These are phyloP conservation scores for Hoplodrina blanda DNA, from an alignment of 2,888 invertebrate species.

Conservation along the genomic window DNA sequence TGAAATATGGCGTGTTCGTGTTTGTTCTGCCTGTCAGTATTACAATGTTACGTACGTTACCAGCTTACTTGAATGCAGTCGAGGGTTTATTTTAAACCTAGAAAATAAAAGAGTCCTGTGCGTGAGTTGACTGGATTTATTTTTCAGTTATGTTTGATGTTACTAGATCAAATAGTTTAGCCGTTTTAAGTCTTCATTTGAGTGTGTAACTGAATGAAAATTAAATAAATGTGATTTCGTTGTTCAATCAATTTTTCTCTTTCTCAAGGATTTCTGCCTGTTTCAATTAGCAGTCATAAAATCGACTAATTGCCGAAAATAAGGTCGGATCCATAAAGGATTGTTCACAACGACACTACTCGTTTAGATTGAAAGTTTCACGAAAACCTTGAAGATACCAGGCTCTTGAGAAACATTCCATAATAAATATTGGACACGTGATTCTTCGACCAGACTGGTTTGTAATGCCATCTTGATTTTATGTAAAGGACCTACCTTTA, in stretches of 20 bases:
- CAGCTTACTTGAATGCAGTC: constrained; percentile 43
- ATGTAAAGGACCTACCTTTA: too few relatives aligned
- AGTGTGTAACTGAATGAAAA: constrained; percentile 7
- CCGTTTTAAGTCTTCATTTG: background rate
- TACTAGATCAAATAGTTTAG: constrained; percentile 18
- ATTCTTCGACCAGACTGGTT: background rate
- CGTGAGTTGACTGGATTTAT: constrained; percentile 36
- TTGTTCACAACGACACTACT: background rate
- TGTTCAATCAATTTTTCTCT: constrained; percentile 24
- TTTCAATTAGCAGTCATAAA: constrained; percentile 40
- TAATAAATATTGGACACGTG: background rate
- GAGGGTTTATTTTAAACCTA: constrained; percentile 51
- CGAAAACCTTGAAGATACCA: background rate
- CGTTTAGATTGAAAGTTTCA: background rate
- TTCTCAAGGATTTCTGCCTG: constrained; percentile 20
- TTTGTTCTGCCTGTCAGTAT: constrained; percentile 51
- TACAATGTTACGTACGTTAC: constrained; percentile 56
- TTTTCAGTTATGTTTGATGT: constrained; percentile 14
- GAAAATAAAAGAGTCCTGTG: constrained; percentile 41
- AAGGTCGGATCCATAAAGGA: constrained; percentile 21
- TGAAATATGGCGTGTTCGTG: constrained; percentile 68
- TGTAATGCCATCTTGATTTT: background rate
- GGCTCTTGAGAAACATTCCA: background rate
- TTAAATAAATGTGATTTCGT: constrained; percentile 13
- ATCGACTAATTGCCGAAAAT: constrained; percentile 42